Conservation (phyloP, 2,797 vertebrate genomes). For the Phoxinus dragarum region DNA sequence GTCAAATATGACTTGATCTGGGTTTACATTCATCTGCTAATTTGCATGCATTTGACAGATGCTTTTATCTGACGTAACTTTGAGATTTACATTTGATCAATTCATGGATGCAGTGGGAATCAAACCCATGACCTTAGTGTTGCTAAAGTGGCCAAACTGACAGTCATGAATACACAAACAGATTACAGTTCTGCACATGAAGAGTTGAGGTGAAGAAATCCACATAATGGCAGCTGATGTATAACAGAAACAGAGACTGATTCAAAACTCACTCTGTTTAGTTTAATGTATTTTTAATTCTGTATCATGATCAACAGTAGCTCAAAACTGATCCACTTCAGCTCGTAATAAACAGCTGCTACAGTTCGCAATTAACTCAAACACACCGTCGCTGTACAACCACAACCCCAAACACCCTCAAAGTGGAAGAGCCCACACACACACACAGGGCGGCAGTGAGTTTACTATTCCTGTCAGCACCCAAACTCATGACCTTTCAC, state of each 20-base stretch:
- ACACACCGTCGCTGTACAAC: not conserved
- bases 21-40: not conserved
- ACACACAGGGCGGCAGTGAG: not conserved
- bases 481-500: conserved; percentile 40
- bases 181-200: not conserved
- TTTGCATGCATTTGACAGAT: not conserved
- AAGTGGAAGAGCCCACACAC: not conserved
- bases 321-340: not conserved
- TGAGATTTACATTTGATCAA: no score
- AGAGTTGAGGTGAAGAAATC: not conserved
- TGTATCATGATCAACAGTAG: not conserved
- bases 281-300: not conserved
- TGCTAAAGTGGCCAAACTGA: not conserved
- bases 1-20: no score
- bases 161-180: not conserved
- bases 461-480: conserved; percentile 43
- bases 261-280: not conserved
- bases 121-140: not conserved
- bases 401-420: conserved; percentile 13
- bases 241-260: not conserved
- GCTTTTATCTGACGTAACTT: not conserved
- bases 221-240: not conserved
- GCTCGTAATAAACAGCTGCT: not conserved
- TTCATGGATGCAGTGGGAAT: no score
- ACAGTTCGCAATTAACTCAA: not conserved